phyloP scores from a whole-genome alignment of 1,140 invertebrate genomes.

The Drosophila kanapiae region DNA sequence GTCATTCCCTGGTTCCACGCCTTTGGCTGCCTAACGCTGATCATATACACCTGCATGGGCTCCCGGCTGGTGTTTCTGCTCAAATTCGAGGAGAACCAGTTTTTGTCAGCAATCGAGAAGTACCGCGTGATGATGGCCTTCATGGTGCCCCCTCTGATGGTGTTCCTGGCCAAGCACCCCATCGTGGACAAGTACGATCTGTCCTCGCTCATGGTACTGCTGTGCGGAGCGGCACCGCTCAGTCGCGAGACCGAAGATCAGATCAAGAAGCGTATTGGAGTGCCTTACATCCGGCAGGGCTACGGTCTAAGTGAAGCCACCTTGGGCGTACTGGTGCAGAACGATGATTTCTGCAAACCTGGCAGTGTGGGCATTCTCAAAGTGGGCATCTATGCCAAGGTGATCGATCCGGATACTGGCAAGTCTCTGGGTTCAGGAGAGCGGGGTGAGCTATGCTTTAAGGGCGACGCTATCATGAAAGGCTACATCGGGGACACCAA shows the following conservation, averaged over 20 bases:
- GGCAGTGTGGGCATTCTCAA: constrained; percentile 88
- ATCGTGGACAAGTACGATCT: constrained; percentile 88
- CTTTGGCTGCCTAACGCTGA: constrained; percentile 87
- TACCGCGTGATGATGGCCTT: constrained; percentile 87
- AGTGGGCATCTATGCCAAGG: constrained; percentile 88
- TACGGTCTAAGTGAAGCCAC: constrained; percentile 91
- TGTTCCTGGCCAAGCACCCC: constrained; percentile 89
- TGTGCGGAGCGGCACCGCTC: constrained; percentile 87
- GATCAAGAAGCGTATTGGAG: constrained; percentile 85
- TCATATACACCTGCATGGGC: constrained; percentile 86
- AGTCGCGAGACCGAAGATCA: constrained; percentile 81
- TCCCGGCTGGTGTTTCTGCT: constrained; percentile 87
- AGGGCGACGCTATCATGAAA: constrained; percentile 89
- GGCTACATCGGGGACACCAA: constrained; percentile 88
- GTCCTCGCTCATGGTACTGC: constrained; percentile 86
- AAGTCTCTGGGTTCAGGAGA: constrained; percentile 87
- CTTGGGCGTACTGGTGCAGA: constrained; percentile 73
- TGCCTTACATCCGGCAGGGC: constrained; percentile 87
- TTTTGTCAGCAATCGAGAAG: constrained; percentile 88
- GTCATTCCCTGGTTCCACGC: constrained; percentile 89
- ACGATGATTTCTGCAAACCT: constrained; percentile 86
- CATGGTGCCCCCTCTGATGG: constrained; percentile 88
- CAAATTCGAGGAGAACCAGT: constrained; percentile 89
- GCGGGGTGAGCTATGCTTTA: constrained; percentile 90
- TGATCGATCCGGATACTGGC: constrained; percentile 88